Evolutionary conservation across 1,140 invertebrate genomes (phyloP), one percentile per base, ranked within the genome.

Genomic region (Procambarus clarkii): DNA sequence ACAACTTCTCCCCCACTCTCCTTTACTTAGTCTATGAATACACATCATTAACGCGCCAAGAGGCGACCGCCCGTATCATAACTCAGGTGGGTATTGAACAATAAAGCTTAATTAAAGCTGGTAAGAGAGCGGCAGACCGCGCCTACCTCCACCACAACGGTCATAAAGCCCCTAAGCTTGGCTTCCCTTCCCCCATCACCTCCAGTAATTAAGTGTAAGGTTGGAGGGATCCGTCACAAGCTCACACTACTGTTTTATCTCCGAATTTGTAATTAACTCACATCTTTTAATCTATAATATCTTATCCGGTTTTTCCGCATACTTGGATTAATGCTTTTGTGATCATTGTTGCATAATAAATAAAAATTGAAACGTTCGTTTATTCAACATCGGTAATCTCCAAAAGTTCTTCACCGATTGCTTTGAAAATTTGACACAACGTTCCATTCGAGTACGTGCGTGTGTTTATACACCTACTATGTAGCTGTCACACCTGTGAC

Each of bases 101-200:
- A 74, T 24, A 34, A 74, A 74, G 69, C 69, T 74, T 34, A 74
- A 74, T 74, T 74, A 74, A 74, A 74, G 34, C 69, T 74, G 34
- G 13, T 5, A 74, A 74, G 69, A 74, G 69, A 7, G n/a, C 69
- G 4, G 69, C 69, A 24, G 69, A 2, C 69, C 21, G 69, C 69
- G n/a, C 69, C 69, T 24, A 34, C 69, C 69, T 74, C 4, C 69
- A 74, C n/a, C 11, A n/a, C 69, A 5, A 9, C n/a, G 69, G 4
- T 64, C 18, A 64, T 64, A 64, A 4, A 9, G 15, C n/a, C 69
- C 69, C 5, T 74, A 74, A 74, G 5, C 24, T 5, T 3, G 5
- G 5, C 69, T 0, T 74, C n/a, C 34, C 7, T 54, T 54, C 5
- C n/a, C 69, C 69, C 69, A 13, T 11, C n/a, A 24, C 69, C 4